Percentiles rank a stretch among this genome's conserved stretches.
Evolutionary conservation across 2,888 invertebrate genomes (phyloP).

Genomic region (Drosophila anomalata): DNA sequence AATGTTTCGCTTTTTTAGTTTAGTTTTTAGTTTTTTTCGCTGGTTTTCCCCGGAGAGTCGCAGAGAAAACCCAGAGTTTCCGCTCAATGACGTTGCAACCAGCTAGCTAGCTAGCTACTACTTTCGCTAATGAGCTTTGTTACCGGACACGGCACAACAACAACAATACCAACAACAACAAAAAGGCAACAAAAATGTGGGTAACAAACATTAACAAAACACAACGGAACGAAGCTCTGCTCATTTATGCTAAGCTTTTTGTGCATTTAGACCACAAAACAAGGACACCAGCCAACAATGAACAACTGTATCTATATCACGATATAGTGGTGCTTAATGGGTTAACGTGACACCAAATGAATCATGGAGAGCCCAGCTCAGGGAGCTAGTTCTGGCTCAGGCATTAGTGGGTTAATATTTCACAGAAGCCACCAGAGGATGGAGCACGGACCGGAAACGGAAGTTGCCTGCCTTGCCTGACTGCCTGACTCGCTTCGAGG

Average conservation of each 20-base stretch:
- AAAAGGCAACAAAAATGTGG: neutral
- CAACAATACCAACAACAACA: neutral
- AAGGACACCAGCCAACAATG: constrained; percentile 28
- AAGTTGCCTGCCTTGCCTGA: constrained; percentile 38
- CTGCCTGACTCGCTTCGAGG: constrained; percentile 21
- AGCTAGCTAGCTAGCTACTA: constrained; percentile 14
- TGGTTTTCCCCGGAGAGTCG: constrained; percentile 8
- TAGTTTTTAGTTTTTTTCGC: neutral
- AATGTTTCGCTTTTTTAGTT: constrained; percentile 18
- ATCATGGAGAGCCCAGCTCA: constrained; percentile 54
- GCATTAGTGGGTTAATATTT: constrained; percentile 76
- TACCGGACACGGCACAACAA: constrained; percentile 66
- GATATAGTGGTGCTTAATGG: constrained; percentile 64
- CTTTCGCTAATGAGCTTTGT: constrained; percentile 73
- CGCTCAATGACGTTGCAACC: constrained; percentile 45
- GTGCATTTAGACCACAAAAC: constrained; percentile 57
- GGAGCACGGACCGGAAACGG: constrained; percentile 42
- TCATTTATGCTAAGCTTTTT: constrained; percentile 76
- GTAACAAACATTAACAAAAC: neutral
- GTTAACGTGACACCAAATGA: constrained; percentile 79
- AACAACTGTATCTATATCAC: constrained; percentile 53
- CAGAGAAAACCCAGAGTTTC: constrained; percentile 43
- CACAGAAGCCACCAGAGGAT: constrained; percentile 26
- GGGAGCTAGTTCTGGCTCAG: constrained; percentile 31
- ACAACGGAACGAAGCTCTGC: constrained; percentile 45